phyloP scores from a whole-genome alignment of 2,888 invertebrate species.

The Ferrisia virgata region DNA sequence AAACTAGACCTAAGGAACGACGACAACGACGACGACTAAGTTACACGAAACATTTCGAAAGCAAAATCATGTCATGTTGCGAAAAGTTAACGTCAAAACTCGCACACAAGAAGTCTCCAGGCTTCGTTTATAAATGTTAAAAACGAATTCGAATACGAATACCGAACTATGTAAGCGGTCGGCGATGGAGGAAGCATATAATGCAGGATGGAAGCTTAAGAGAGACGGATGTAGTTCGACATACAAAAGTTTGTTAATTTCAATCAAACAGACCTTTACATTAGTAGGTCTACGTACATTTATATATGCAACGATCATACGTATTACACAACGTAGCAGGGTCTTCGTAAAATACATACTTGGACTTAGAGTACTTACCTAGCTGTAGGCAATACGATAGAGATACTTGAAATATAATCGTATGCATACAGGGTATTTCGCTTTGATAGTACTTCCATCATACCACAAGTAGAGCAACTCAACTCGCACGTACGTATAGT shows the following conservation, averaged over 20 bases:
- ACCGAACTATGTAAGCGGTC: neutral
- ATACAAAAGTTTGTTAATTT: constrained; percentile 8
- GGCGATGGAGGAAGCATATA: neutral
- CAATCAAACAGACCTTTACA: neutral
- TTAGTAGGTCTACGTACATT: too few relatives aligned
- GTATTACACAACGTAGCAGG: neutral
- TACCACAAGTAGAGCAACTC: too few relatives aligned
- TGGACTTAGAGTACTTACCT: too few relatives aligned
- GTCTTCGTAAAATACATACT: too few relatives aligned
- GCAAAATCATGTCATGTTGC: constrained; percentile 22
- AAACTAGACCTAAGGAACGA: neutral
- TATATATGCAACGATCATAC: neutral
- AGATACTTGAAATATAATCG: too few relatives aligned
- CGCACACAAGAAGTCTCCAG: constrained; percentile 1
- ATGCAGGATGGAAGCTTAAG: too few relatives aligned
- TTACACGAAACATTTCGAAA: neutral
- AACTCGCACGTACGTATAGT: too few relatives aligned
- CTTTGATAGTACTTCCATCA: too few relatives aligned
- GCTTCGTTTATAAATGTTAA: constrained; percentile 16
- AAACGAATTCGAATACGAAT: constrained; percentile 19
- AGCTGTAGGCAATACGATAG: too few relatives aligned
- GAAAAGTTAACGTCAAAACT: constrained; percentile 25
- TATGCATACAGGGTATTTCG: too few relatives aligned
- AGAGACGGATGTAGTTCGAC: neutral
- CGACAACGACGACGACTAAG: too few relatives aligned